Conservation (phyloP, 2,113 vertebrate genomes). For the Glaucidium brasilianum region DNA sequence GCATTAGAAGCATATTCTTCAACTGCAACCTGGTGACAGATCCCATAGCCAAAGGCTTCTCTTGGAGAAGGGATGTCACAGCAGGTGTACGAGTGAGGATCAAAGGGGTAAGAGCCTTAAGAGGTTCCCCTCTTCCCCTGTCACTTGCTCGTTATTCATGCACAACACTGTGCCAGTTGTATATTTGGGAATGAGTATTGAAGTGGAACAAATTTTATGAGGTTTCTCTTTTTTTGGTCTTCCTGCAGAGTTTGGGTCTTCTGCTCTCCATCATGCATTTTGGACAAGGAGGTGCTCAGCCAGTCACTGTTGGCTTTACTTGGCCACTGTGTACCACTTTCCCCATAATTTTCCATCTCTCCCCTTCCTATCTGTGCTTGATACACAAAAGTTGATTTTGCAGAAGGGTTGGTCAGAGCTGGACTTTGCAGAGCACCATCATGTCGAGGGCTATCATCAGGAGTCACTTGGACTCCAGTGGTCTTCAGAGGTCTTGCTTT, state of each 20-base stretch:
- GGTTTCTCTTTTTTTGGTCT: neutral
- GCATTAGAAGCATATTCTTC: neutral
- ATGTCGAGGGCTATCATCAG: neutral
- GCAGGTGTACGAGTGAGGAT: neutral
- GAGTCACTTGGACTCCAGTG: neutral
- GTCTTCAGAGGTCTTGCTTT: neutral
- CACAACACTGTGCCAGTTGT: neutral
- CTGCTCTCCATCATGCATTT: rapidly evolving
- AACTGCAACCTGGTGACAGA: neutral
- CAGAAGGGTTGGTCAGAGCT: neutral
- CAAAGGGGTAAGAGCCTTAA: neutral
- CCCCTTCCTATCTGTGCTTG: neutral
- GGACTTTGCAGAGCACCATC: neutral
- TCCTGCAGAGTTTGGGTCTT: rapidly evolving
- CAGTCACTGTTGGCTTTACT: neutral
- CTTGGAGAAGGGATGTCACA: neutral
- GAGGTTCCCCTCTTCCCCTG: neutral
- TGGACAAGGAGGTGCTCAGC: neutral
- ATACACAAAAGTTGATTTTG: neutral
- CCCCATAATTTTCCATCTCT: rapidly evolving
- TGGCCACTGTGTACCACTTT: neutral
- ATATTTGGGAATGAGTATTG: neutral
- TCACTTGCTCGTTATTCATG: rapidly evolving
- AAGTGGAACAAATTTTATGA: neutral
- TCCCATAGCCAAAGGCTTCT: neutral